Evolutionary conservation across 1,140 invertebrate genomes (phyloP), one percentile per base, ranked within the genome.

Genomic region (Teleopsis dalmanni): DNA sequence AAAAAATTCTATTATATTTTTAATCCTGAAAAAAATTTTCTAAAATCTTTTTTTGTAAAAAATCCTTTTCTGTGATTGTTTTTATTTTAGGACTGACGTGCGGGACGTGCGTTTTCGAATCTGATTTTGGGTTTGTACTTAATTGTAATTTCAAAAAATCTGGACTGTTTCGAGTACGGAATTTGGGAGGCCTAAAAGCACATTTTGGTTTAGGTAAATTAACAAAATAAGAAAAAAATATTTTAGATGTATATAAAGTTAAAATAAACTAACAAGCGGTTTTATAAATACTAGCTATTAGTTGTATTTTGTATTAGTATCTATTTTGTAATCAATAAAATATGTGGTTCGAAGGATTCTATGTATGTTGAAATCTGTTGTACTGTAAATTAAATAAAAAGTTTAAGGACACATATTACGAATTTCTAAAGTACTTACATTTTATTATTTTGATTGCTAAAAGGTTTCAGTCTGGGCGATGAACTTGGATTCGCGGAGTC

Each of bases 61-160:
- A 46, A 31, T 33, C 34, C 57, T 60, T 53, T 60, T 62, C 59
- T 67, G 59, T 67, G 61, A 60, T 54, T 64, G 64, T 57, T 78
- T 76, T 54, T 76, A 78, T 78, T 76, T 54, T 76, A 78, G 76
- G 77, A 73, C 68, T 76, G 57, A 75, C 73, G 53, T 70, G 75
- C 56, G 77, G 81, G 59, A 83, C 85, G 57, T 91, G 88, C 73
- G 87, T 90, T 51, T 80, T 89, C 71, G 83, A 88, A 71, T 89
- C 87, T 57, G 87, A 90, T 72, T 89, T 88, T 67, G 87, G 85
- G 62, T 88, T 90, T 75, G 82, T 79, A 59, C 78, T 91, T 70
- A 88, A 89, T 78, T 91, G 88, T 73, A 87, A 85, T 65, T 90
- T 91, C 80, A 88, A 88, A 79, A 90, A 91, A 73, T 88, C 86